A percentile compares a stretch with the other conserved stretches of the same genome.
Conservation (phyloP, 2,888 invertebrate species). For the Dione vanillae region DNA sequence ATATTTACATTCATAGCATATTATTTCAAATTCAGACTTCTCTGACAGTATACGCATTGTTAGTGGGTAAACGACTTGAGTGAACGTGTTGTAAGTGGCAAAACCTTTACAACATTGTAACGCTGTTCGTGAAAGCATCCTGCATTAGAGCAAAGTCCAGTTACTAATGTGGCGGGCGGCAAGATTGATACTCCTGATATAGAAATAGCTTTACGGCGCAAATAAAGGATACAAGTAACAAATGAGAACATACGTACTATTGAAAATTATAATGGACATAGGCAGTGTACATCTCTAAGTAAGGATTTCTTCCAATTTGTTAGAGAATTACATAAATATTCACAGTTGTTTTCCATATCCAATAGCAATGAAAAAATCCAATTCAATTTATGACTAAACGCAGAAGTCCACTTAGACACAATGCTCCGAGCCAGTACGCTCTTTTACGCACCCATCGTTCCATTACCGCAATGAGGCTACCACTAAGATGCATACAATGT, state of each 20-base stretch:
- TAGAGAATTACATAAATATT: neutral
- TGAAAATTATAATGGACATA: no score
- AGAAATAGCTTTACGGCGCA: conserved; percentile 43
- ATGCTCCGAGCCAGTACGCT: conserved; percentile 16
- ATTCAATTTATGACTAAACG: neutral
- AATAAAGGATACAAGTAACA: conserved; percentile 41
- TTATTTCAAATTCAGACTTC: neutral
- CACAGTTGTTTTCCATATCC: neutral
- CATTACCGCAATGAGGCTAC: conserved; percentile 63
- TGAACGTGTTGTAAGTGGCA: conserved; percentile 29
- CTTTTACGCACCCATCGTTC: conserved; percentile 38
- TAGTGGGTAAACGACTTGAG: conserved; percentile 28
- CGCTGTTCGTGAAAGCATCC: conserved; percentile 46
- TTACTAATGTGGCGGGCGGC: conserved; percentile 42
- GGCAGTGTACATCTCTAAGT: no score
- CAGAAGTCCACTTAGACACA: neutral
- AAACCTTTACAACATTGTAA: conserved; percentile 41
- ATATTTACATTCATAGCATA: no score
- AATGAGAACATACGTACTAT: conserved; percentile 24
- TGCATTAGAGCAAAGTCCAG: conserved; percentile 44
- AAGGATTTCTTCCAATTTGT: no score
- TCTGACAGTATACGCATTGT: neutral
- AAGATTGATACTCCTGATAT: conserved; percentile 46
- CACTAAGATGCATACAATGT: conserved; percentile 70
- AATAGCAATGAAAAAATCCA: neutral